A percentile compares a stretch with the other conserved stretches of the same genome.
These are phyloP conservation scores for Coccyzus lansbergi DNA, from an alignment of 2,797 vertebrate genomes.

Conservation along the genomic window DNA sequence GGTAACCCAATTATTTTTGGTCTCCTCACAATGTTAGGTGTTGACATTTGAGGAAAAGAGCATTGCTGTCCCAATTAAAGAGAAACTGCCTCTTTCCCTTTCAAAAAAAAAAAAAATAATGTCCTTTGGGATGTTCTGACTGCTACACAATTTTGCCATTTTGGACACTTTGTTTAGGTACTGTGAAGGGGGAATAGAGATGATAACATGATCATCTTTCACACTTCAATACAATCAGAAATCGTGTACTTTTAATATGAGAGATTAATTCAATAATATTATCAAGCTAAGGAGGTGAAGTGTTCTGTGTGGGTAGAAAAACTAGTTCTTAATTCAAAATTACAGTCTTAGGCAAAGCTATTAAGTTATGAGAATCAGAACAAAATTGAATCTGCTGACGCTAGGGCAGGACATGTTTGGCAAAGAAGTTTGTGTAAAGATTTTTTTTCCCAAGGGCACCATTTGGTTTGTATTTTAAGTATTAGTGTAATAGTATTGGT, in stretches of 20 bases:
- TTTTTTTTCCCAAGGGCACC: background rate
- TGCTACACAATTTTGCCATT: background rate
- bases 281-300: background rate
- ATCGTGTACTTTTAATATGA: background rate
- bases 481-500: background rate
- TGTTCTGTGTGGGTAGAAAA: background rate
- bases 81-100: background rate
- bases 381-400: background rate
- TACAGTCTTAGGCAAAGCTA: background rate
- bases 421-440: background rate
- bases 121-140: background rate
- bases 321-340: background rate
- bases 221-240: background rate
- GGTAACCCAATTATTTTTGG: constrained; percentile 19
- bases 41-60: constrained; percentile 19
- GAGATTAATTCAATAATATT: background rate
- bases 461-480: background rate
- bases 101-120: background rate
- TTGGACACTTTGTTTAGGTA: background rate
- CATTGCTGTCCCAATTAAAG: background rate
- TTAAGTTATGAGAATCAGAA: background rate
- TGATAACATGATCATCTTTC: background rate
- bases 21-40: background rate
- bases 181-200: background rate
- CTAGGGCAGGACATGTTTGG: background rate